Conservation (phyloP, 1,140 invertebrate genomes). For the Pectinophora gossypiella region DNA sequence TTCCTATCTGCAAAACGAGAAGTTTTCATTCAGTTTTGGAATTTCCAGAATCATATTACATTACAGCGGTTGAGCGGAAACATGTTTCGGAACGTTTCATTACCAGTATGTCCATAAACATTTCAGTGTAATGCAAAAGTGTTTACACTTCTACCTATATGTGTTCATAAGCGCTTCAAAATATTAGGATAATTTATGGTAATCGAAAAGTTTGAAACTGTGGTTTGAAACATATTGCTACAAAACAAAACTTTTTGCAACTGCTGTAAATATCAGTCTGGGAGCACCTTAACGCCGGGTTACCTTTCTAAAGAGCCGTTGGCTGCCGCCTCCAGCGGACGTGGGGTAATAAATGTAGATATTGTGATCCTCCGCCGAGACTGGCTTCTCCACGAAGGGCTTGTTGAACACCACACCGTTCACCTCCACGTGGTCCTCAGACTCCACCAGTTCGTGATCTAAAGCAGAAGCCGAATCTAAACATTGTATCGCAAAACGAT, state of each 20-base stretch:
- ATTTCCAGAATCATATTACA: too few species aligned
- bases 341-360: slow-evolving; percentile 99
- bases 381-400: slow-evolving; percentile 99
- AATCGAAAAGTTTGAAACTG: too few species aligned
- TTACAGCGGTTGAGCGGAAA: too few species aligned
- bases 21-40: too few species aligned
- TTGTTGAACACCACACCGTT: slow-evolving; percentile 98
- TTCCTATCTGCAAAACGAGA: slow-evolving; percentile 88
- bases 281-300: slow-evolving; percentile 13
- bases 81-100: too few species aligned
- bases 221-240: too few species aligned
- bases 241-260: background rate
- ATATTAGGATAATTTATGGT: too few species aligned
- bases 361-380: slow-evolving; percentile 99
- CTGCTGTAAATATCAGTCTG: background rate
- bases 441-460: slow-evolving; percentile 96
- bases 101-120: too few species aligned
- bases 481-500: too few species aligned
- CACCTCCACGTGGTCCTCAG: slow-evolving; percentile 99
- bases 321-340: slow-evolving; percentile 97
- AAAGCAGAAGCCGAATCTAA: too few species aligned
- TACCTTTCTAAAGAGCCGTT: slow-evolving; percentile 97
- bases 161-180: too few species aligned
- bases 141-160: background rate
- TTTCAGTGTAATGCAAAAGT: slow-evolving; percentile 17